Base-by-base conservation (phyloP, 2,113 vertebrate species). In the Cavia porcellus region DNA sequence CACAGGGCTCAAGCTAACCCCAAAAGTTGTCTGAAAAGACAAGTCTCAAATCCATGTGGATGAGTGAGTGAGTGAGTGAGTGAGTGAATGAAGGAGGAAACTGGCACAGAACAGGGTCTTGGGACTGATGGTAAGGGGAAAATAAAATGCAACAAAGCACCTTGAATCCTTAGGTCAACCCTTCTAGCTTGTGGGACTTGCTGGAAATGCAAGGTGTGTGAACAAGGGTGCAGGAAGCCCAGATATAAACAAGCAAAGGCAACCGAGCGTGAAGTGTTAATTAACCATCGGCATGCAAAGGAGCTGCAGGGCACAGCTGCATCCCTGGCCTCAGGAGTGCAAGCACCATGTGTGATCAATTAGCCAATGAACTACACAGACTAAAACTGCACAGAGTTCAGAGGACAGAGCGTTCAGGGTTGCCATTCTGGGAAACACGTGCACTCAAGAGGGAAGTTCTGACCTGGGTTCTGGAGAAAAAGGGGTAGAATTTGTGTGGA, bases 331-430 rank as follows among this genome's bases (percentile, higher is more conserved):
- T 77, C 74, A 30, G 74, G n/a, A 77, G 47, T 77, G 45, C 74
- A 77, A 50, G 92, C 62, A 47, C 10, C 3, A 57, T 14, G 75
- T 75, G 10, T 35, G 64, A 82, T 72, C 92, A 77, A 95, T 96
- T 97, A 95, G 85, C 89, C 88, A 86, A 68, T 68, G 66, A 85
- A 55, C 52, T 24, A 35, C 82, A 55, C 24, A n/a, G 82, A 66
- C 95, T 86, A 17, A 83, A 86, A 59, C 0, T 61, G 77, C 19
- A 3, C 4, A 1, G 38, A 74, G 79, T 86, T 89, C 93, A 89
- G 96, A 94, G 95, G 95, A 82, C 92, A 64, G 38, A 83, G 25
- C 1, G 0, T 79, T 50, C 1, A 83, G 77, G 89, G 92, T 82
- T 86, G 70, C 89, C 6, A 1, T n/a, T 17, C 28, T 66, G 35